phyloP scores from a whole-genome alignment of 2,113 vertebrate species.

The Athene cunicularia region DNA sequence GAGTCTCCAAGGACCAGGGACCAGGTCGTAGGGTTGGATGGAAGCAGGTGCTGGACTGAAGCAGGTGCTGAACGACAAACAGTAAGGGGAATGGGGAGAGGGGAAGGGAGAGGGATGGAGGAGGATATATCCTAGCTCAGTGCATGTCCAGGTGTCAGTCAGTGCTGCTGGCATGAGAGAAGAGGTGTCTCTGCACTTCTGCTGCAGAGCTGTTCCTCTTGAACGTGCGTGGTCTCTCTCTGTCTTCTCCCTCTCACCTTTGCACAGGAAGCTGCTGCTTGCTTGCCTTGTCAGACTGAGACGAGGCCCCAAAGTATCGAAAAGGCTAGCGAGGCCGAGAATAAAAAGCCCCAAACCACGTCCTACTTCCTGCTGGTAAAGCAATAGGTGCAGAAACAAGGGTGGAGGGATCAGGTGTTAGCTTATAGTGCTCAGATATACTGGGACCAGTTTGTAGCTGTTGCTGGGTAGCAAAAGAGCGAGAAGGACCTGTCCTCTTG shows the following conservation, averaged over 20 bases:
- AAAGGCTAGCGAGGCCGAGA: constrained; percentile 58
- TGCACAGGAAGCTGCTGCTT: constrained; percentile 60
- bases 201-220: neutral
- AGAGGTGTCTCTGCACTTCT: neutral
- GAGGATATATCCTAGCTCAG: neutral
- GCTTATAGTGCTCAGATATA: neutral
- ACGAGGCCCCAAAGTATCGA: constrained; percentile 36
- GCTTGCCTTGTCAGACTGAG: constrained; percentile 63
- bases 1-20: neutral
- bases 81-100: rapidly evolving
- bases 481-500: neutral
- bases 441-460: neutral
- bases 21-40: neutral
- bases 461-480: neutral
- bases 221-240: neutral
- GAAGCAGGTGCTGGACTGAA: neutral
- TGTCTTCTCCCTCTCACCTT: constrained; percentile 45
- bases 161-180: neutral
- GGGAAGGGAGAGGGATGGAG: neutral
- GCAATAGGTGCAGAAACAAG: constrained; percentile 28
- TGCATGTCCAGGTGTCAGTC: neutral
- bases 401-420: constrained; percentile 49
- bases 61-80: neutral
- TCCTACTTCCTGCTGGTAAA: constrained; percentile 66
- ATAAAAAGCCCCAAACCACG: constrained; percentile 69